phyloP scores from a whole-genome alignment of 2,113 vertebrate genomes.

The Passer domesticus region DNA sequence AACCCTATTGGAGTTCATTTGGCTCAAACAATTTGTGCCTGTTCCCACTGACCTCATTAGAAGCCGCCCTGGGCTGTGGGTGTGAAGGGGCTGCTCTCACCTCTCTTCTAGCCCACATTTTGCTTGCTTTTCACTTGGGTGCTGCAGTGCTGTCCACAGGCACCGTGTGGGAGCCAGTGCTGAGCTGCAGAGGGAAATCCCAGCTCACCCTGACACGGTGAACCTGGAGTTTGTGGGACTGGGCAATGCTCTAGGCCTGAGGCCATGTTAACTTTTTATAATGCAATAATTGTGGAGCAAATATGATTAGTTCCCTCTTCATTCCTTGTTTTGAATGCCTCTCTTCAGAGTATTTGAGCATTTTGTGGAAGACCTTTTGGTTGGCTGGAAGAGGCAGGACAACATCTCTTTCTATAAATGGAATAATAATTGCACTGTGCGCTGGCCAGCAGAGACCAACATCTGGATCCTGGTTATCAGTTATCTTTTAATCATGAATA shows the following conservation, averaged over 20 bases:
- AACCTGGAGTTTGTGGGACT: background rate
- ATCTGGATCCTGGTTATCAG: conserved; percentile 43
- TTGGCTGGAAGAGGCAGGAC: conserved; percentile 20
- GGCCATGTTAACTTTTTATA: background rate
- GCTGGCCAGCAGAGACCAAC: conserved; percentile 14
- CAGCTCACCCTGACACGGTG: background rate
- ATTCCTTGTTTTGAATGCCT: conserved; percentile 48
- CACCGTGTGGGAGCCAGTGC: background rate
- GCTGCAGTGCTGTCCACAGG: background rate
- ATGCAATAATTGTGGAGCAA: conserved; percentile 40
- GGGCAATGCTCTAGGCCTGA: background rate
- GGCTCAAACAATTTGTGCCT: background rate
- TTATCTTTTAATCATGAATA: conserved; percentile 39
- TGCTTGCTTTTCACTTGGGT: background rate
- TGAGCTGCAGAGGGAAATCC: background rate
- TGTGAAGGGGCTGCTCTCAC: background rate
- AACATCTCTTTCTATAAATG: conserved; percentile 36
- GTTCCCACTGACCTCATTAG: background rate
- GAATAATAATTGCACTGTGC: conserved; percentile 47
- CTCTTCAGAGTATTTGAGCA: conserved; percentile 15
- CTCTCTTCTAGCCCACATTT: background rate
- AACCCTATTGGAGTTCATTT: background rate
- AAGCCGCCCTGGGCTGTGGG: background rate
- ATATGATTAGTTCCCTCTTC: background rate
- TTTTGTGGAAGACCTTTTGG: conserved; percentile 33